These are phyloP conservation scores for Margaritifera margaritifera DNA, from an alignment of 2,888 invertebrate species.

Conservation along the genomic window DNA sequence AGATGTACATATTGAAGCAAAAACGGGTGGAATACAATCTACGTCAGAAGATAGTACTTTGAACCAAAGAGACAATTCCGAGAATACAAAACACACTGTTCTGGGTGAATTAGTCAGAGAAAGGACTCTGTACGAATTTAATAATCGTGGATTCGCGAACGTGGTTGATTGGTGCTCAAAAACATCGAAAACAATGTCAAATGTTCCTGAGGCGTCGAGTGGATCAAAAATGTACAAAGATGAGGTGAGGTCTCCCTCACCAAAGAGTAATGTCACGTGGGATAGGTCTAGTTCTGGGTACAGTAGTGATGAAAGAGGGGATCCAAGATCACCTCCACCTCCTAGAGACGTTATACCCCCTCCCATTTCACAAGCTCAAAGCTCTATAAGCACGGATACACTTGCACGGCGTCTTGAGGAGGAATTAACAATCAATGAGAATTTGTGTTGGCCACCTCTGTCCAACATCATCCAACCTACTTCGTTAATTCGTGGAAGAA, in stretches of 20 bases:
- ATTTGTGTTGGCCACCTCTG: no score
- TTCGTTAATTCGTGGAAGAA: no score
- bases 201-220: slow-evolving; percentile 10
- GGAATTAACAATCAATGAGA: no score
- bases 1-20: slow-evolving; percentile 13
- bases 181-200: slow-evolving; percentile 22
- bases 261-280: slow-evolving; percentile 38
- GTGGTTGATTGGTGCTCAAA: slow-evolving; percentile 30
- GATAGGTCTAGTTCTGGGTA: slow-evolving; percentile 39
- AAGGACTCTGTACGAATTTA: slow-evolving; percentile 11
- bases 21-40: not conserved
- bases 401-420: no score
- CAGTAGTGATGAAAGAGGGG: slow-evolving; percentile 37
- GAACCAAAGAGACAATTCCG: not conserved
- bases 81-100: slow-evolving; percentile 2
- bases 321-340: slow-evolving; percentile 35
- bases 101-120: slow-evolving; percentile 4
- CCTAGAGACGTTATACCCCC: not conserved
- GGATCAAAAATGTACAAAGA: slow-evolving; percentile 11
- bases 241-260: slow-evolving; percentile 34
- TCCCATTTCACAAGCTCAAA: no score
- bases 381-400: no score
- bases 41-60: not conserved
- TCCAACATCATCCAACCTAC: no score
- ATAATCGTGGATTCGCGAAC: slow-evolving; percentile 19